Evolutionary conservation across 37 sponge, comb jelly and placozoan genomes (phyloP).

Genomic region (Ephydatia muelleri): DNA sequence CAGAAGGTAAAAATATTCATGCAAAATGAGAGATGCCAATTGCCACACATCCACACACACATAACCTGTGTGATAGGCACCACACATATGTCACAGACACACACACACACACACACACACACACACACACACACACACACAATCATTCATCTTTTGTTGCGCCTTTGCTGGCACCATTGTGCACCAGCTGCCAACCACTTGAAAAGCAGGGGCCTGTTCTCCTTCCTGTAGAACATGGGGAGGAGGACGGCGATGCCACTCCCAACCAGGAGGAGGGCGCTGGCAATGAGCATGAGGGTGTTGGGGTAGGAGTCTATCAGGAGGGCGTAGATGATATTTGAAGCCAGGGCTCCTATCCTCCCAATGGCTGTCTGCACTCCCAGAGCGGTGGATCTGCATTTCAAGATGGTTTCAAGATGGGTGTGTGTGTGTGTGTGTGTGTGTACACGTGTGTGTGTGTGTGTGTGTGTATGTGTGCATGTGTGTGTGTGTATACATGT

Average conservation of each 20-base stretch:
- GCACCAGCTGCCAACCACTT: background rate
- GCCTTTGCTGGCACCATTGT: background rate
- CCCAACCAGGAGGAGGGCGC: background rate
- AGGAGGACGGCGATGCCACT: constrained; percentile 15
- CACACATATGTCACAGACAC: background rate
- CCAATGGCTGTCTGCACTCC: constrained; percentile 17
- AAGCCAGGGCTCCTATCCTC: background rate
- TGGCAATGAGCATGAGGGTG: constrained; percentile 3
- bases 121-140: constrained; percentile 1
- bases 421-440: too few relatives aligned
- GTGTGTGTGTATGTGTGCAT: too few relatives aligned
- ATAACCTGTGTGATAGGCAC: too few relatives aligned
- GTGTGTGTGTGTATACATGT: too few relatives aligned
- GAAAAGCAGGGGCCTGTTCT: constrained; percentile 24
- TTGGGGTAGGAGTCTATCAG: constrained; percentile 17
- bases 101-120: background rate
- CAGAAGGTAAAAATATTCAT: too few relatives aligned
- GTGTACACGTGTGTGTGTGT: too few relatives aligned
- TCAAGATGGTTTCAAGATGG: too few relatives aligned
- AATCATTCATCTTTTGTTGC: background rate
- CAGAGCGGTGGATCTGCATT: constrained; percentile 17
- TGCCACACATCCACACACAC: background rate
- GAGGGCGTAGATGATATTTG: constrained; percentile 26
- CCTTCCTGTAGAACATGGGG: constrained; percentile 24
- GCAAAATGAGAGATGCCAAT: too few relatives aligned